A percentile compares a stretch with the other conserved stretches of the same genome.
phyloP scores from a whole-genome alignment of 2,888 invertebrate genomes.

The Eristalinus aeneus region DNA sequence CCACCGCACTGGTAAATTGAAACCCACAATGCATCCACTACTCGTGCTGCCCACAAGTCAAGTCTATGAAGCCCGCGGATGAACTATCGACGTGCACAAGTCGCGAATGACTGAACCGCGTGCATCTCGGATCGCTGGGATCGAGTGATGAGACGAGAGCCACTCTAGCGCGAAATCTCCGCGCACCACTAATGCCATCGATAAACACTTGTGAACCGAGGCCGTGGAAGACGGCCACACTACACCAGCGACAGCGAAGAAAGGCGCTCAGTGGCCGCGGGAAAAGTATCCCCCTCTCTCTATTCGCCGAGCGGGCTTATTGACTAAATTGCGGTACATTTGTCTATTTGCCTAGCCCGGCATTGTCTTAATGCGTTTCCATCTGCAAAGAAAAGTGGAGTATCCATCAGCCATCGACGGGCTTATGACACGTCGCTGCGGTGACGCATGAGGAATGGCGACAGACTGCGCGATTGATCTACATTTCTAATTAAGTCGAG shows the following conservation, averaged over 20 bases:
- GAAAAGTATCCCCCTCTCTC: constrained; percentile 28
- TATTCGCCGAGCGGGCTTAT: constrained; percentile 8
- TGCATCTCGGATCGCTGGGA: constrained; percentile 37
- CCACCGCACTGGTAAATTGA: neutral
- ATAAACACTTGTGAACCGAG: constrained; percentile 24
- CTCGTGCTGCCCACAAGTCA: neutral
- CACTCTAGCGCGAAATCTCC: constrained; percentile 51
- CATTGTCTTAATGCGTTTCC: constrained; percentile 36
- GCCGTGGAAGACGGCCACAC: no score
- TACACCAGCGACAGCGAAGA: constrained; percentile 16
- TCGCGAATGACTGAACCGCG: constrained; percentile 58
- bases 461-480: constrained; percentile 55
- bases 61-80: constrained; percentile 8
- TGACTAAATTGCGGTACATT: constrained; percentile 35
- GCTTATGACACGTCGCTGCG: constrained; percentile 12
- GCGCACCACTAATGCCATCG: constrained; percentile 42
- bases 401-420: neutral
- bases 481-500: constrained; percentile 57
- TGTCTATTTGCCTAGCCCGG: constrained; percentile 42
- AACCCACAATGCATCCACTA: neutral
- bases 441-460: constrained; percentile 25
- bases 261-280: constrained; percentile 20
- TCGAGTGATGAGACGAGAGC: constrained; percentile 37
- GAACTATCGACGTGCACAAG: constrained; percentile 53
- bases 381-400: neutral